Evolutionary conservation across 2,113 vertebrate species (phyloP).

Genomic region (Tachysurus fulvidraco): DNA sequence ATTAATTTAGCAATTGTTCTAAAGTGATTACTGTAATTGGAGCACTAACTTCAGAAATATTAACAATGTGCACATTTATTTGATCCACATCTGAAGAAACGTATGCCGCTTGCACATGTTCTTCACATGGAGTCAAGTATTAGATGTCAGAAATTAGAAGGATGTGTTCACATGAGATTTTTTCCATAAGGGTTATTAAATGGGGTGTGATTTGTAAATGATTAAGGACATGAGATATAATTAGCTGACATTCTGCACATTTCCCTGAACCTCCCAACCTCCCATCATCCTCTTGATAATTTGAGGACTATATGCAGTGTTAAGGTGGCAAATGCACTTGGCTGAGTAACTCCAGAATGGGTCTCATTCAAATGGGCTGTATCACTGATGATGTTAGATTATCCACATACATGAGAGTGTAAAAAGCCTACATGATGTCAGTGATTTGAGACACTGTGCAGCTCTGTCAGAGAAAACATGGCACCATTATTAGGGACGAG

Average conservation of each 20-base stretch:
- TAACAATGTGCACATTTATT: too few relatives aligned
- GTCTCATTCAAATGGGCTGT: not conserved
- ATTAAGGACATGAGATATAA: not conserved
- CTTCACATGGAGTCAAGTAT: not conserved
- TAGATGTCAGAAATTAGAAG: not conserved
- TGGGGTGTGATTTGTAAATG: not conserved
- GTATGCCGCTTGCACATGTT: not conserved
- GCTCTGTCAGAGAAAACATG: conserved; percentile 24
- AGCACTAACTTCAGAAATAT: too few relatives aligned
- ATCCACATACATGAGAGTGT: conserved; percentile 10
- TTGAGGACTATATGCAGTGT: not conserved
- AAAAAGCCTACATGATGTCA: conserved; percentile 5
- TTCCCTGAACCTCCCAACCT: not conserved
- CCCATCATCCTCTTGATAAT: not conserved
- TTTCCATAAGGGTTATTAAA: not conserved
- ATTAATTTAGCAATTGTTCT: too few relatives aligned
- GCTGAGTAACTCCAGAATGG: not conserved
- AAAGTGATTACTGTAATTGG: too few relatives aligned
- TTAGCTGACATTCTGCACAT: not conserved
- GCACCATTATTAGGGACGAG: conserved; percentile 27
- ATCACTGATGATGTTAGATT: conserved; percentile 11
- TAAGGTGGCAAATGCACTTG: not conserved
- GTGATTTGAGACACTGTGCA: not conserved
- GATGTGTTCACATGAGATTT: not conserved
- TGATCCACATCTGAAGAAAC: too few relatives aligned